Conservation (phyloP, 2,888 invertebrate genomes). For the Luffia ferchaultella region DNA sequence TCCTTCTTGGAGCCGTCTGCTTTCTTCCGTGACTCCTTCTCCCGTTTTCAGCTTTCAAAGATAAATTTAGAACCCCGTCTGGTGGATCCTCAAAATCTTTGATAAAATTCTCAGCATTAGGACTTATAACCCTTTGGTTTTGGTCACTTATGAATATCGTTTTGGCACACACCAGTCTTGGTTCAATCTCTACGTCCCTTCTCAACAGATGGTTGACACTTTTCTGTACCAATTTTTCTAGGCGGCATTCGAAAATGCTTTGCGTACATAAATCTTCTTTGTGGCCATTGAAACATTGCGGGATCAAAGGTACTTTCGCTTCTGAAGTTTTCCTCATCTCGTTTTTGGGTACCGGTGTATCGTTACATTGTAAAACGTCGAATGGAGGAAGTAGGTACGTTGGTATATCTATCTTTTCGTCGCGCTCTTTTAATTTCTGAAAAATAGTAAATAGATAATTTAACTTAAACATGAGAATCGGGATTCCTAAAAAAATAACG, state of each 20-base stretch:
- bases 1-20: slow-evolving; percentile 46
- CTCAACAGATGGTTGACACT: slow-evolving; percentile 47
- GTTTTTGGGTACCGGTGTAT: not conserved
- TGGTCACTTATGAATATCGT: slow-evolving; percentile 35
- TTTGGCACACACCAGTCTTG: slow-evolving; percentile 41
- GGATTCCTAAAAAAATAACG: too few species aligned
- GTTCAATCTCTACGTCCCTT: slow-evolving; percentile 27
- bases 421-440: not conserved
- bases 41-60: slow-evolving; percentile 31
- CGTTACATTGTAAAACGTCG: not conserved
- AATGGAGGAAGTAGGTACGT: not conserved
- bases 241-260: slow-evolving; percentile 42
- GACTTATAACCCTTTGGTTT: not conserved
- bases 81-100: slow-evolving; percentile 3
- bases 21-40: slow-evolving; percentile 47
- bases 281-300: not conserved
- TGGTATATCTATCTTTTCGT: not conserved
- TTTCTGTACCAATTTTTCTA: slow-evolving; percentile 48
- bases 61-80: slow-evolving; percentile 42
- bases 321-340: not conserved
- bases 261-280: not conserved
- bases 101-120: not conserved
- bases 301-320: not conserved
- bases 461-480: too few species aligned
- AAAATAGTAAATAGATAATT: not conserved